These are phyloP conservation scores for Actinemys pallida DNA, from an alignment of 2,113 vertebrate genomes.

Conservation along the genomic window DNA sequence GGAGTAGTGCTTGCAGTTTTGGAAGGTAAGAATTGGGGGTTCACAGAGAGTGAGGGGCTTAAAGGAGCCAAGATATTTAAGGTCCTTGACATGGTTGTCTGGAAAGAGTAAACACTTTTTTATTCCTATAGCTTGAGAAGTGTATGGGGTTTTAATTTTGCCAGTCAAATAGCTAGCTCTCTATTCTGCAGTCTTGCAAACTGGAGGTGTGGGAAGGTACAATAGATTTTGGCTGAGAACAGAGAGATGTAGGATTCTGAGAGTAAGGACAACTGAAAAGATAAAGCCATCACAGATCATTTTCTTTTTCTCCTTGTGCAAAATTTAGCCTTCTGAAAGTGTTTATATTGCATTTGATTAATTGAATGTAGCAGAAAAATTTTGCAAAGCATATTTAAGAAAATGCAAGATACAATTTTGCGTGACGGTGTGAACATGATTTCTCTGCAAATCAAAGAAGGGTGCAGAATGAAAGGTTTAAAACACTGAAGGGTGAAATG, in stretches of 20 bases:
- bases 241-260: not conserved
- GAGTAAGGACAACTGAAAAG: not conserved
- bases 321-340: not conserved
- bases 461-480: not conserved
- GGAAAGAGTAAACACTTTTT: not conserved
- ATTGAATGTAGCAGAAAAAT: constrained; percentile 10
- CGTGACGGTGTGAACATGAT: not conserved
- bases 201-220: not conserved
- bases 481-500: not conserved
- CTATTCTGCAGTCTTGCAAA: not conserved
- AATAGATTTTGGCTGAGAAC: not conserved
- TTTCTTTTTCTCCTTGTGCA: not conserved
- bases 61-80: not conserved
- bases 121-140: not conserved
- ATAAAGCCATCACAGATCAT: not conserved
- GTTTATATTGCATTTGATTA: constrained; percentile 33
- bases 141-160: not conserved
- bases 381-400: constrained; percentile 9
- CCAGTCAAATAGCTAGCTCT: not conserved
- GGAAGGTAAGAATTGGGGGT: not conserved
- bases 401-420: not conserved
- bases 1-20: not conserved
- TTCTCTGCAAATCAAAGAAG: not conserved
- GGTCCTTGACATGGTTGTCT: not conserved
- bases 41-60: not conserved